Evolutionary conservation across 2,113 vertebrate genomes (phyloP), one percentile per base, ranked within the genome.

Genomic region (Chloropsis hardwickii): DNA sequence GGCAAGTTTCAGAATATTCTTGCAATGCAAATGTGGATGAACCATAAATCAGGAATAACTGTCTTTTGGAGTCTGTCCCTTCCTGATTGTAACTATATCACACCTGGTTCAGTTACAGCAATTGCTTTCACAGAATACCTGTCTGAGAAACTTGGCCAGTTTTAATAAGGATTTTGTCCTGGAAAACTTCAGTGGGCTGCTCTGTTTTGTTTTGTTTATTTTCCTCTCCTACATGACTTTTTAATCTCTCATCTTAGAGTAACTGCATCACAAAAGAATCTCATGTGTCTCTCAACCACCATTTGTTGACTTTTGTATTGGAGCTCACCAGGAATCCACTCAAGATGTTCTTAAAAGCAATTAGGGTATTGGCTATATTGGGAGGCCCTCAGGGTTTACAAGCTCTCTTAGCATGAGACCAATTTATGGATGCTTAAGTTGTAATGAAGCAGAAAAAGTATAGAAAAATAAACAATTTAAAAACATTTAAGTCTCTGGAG

Each of bases 341-440:
- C 23, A 1, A 85, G 45, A 85, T 53, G 16, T 69, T 27, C n/a
- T 77, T 76, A 39, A 65, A 91, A 76, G 51, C 78, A 82, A 35
- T 82, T 82, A 91, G 40, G 14, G 21, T 70, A 92, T 65, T 79
- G 58, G 48, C 16, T 77, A 11, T 28, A 61, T 11, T 4, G 11
- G 37, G 66, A 87, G 25, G 19, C 45, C 73, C 78, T 67, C 23
- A 66, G 81, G 86, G 81, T 42, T 77, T 89, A 78, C 44, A 92
- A 81, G 69, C 33, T 91, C 45, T 65, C 89, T 76, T 95, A 94
- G 70, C 31, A 25, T 91, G 78, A 94, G 61, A 69, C 42, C 57
- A 91, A 85, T 95, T 94, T 80, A 87, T 69, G 81, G 57, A 91
- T 69, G 73, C 45, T 94, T 94, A 86, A 91, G n/a, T 69, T 57